A percentile compares a stretch with the other conserved stretches of the same genome.
These are phyloP conservation scores for Poeciliopsis turrubarensis DNA, from an alignment of 2,113 vertebrate genomes.

Conservation along the genomic window DNA sequence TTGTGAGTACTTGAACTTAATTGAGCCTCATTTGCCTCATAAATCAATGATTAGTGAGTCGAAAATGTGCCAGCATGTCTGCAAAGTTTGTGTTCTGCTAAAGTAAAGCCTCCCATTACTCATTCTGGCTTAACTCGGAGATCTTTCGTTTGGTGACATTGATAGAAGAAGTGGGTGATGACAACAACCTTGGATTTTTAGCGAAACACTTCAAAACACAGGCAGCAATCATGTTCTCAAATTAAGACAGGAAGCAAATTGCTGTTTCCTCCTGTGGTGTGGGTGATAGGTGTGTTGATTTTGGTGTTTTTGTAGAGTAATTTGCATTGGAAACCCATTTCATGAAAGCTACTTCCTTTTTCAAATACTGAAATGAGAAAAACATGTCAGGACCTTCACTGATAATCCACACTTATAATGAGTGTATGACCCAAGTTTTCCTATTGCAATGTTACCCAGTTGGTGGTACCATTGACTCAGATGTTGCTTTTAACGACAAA, in stretches of 20 bases:
- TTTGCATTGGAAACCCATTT: neutral
- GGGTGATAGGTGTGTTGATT: neutral
- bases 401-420: too few relatives aligned
- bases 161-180: conserved; percentile 5
- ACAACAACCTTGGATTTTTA: neutral
- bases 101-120: conserved; percentile 17
- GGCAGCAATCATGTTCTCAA: conserved; percentile 6
- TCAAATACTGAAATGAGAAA: neutral
- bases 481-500: too few relatives aligned
- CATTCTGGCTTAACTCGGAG: conserved; percentile 5
- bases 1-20: conserved; percentile 15
- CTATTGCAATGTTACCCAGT: too few relatives aligned
- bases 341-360: too few relatives aligned
- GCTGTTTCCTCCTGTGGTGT: neutral
- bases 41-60: conserved; percentile 19
- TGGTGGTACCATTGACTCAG: too few relatives aligned
- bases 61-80: conserved; percentile 20
- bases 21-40: conserved; percentile 25
- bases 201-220: neutral
- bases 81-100: conserved; percentile 15
- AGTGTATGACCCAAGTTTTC: too few relatives aligned
- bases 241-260: conserved; percentile 3
- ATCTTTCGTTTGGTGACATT: conserved; percentile 14
- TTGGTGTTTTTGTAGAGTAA: neutral
- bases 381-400: neutral